Percentiles rank a stretch among this genome's conserved stretches.
These are phyloP conservation scores for Drosophila elegans DNA, from an alignment of 1,140 invertebrate genomes.

Conservation along the genomic window DNA sequence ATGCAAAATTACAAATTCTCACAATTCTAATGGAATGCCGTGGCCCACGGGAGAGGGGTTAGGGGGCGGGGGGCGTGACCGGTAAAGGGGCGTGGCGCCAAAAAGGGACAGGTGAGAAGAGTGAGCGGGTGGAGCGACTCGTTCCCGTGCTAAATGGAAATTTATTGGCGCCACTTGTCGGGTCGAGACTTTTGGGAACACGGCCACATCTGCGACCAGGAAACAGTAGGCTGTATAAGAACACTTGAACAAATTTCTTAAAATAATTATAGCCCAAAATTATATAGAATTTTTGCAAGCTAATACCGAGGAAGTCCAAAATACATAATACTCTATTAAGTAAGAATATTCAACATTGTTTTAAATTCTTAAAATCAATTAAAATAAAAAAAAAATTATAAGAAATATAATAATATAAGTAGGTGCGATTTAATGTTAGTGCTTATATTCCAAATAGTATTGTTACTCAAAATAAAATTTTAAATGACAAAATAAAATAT, in stretches of 20 bases:
- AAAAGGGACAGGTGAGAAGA: conserved; percentile 10
- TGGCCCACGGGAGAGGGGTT: conserved; percentile 5
- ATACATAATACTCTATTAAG: too few species aligned
- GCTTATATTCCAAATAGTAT: too few species aligned
- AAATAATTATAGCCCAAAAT: too few species aligned
- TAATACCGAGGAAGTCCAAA: too few species aligned
- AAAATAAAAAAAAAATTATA: not conserved
- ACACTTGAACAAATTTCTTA: not conserved
- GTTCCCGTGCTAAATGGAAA: conserved; percentile 70
- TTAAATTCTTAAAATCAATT: too few species aligned
- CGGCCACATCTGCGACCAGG: conserved; percentile 35
- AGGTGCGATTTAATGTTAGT: too few species aligned
- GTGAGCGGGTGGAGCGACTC: conserved; percentile 11
- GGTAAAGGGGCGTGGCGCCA: not conserved
- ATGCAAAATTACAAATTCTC: conserved; percentile 85
- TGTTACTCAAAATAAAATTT: not conserved
- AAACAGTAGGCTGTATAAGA: conserved; percentile 15
- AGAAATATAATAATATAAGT: too few species aligned
- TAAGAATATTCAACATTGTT: too few species aligned
- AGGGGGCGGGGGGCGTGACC: not conserved
- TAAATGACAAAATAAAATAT: too few species aligned
- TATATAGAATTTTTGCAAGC: too few species aligned
- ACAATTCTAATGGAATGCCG: conserved; percentile 83
- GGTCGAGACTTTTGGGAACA: conserved; percentile 48
- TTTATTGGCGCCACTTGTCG: conserved; percentile 73